Evolutionary conservation across 2,888 invertebrate genomes (phyloP).

Genomic region (Cartodere bifasciata): DNA sequence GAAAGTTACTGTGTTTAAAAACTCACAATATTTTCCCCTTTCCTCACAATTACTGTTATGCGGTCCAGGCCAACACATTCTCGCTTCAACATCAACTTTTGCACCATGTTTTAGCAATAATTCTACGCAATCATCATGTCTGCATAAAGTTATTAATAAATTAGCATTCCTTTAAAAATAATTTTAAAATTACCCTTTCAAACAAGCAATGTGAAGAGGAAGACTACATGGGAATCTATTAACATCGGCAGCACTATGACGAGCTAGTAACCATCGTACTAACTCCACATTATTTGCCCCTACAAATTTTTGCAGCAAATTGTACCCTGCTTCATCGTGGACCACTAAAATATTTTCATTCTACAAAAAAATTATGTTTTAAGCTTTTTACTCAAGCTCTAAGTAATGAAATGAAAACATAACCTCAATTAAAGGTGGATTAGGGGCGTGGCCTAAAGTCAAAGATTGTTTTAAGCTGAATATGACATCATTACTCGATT

Average conservation of each 20-base stretch:
- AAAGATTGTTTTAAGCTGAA: too few species aligned
- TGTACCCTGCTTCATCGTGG: slow-evolving; percentile 55
- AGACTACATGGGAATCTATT: slow-evolving; percentile 62
- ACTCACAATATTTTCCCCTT: slow-evolving; percentile 47
- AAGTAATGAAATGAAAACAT: too few species aligned
- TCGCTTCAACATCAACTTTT: slow-evolving; percentile 54
- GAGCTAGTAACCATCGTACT: slow-evolving; percentile 51
- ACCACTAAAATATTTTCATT: slow-evolving; percentile 55
- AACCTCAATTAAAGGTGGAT: too few species aligned
- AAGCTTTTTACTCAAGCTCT: too few species aligned
- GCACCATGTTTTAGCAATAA: slow-evolving; percentile 55
- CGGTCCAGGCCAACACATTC: slow-evolving; percentile 64
- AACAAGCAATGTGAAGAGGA: slow-evolving; percentile 61
- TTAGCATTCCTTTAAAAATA: neutral
- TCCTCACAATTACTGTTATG: slow-evolving; percentile 60
- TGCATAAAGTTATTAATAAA: slow-evolving; percentile 20
- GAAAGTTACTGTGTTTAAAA: neutral
- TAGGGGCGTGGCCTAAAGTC: too few species aligned
- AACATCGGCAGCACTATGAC: slow-evolving; percentile 48
- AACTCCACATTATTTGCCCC: slow-evolving; percentile 58
- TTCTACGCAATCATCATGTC: slow-evolving; percentile 56
- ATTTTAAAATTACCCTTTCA: slow-evolving; percentile 41
- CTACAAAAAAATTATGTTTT: slow-evolving; percentile 34
- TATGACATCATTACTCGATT: too few species aligned
- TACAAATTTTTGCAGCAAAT: slow-evolving; percentile 60